Evolutionary conservation across 2,888 invertebrate genomes (phyloP).

Genomic region (Drosophila birchii): DNA sequence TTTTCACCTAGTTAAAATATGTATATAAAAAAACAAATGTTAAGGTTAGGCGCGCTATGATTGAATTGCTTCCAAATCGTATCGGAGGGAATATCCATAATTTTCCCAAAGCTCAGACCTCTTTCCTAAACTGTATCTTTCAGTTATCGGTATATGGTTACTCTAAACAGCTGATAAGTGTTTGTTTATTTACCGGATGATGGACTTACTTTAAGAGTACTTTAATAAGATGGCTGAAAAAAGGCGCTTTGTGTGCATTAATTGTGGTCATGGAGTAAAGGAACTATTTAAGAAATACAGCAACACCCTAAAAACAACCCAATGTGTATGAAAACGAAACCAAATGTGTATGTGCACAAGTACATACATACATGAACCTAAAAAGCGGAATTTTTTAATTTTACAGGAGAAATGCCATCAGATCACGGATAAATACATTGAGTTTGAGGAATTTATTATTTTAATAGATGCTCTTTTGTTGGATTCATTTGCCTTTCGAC

Average conservation of each 20-base stretch:
- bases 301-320: conserved; percentile 89
- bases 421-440: conserved; percentile 94
- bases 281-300: conserved; percentile 90
- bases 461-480: conserved; percentile 93
- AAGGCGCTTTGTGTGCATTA: conserved; percentile 86
- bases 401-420: conserved; percentile 90
- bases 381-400: neutral
- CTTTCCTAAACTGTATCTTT: neutral
- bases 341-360: neutral
- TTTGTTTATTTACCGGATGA: conserved; percentile 15
- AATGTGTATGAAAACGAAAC: conserved; percentile 87
- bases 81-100: neutral
- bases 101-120: neutral
- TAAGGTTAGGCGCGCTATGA: no score
- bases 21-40: no score
- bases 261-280: conserved; percentile 88
- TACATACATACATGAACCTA: no score
- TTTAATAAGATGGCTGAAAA: neutral
- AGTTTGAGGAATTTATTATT: conserved; percentile 95
- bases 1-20: no score
- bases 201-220: neutral
- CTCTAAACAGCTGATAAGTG: conserved; percentile 20
- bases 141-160: conserved; percentile 1
- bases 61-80: neutral
- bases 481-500: conserved; percentile 92